These are phyloP conservation scores for Indicator indicator DNA, from an alignment of 2,113 vertebrate genomes.

Conservation along the genomic window DNA sequence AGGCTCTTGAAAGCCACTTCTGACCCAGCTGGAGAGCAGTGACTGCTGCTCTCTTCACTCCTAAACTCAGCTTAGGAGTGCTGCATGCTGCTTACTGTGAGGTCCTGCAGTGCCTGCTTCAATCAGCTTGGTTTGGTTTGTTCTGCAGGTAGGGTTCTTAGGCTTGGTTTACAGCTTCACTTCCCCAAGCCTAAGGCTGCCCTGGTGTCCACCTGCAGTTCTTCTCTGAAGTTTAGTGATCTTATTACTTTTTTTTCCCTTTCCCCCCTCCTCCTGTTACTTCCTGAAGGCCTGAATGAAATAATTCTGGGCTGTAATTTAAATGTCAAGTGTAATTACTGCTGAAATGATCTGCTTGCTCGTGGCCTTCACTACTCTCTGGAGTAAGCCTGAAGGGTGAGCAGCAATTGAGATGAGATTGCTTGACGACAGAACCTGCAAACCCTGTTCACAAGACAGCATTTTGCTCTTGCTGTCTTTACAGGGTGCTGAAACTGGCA, in stretches of 20 bases:
- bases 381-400: background rate
- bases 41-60: background rate
- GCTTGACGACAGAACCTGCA: background rate
- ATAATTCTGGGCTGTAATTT: slow-evolving; percentile 26
- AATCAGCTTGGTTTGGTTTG: background rate
- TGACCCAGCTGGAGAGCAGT: background rate
- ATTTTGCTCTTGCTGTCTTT: background rate
- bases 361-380: background rate
- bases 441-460: background rate
- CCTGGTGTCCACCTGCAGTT: background rate
- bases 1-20: background rate
- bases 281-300: background rate
- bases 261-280: background rate
- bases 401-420: background rate
- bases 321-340: slow-evolving; percentile 32
- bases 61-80: too few relatives aligned
- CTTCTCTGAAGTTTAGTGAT: background rate
- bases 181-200: background rate
- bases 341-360: background rate
- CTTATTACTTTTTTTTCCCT: background rate
- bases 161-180: background rate
- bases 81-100: fast-evolving
- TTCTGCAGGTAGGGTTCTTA: background rate
- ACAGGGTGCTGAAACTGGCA: background rate
- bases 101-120: background rate